A percentile compares a stretch with the other conserved stretches of the same genome.
phyloP scores from a whole-genome alignment of 2,797 vertebrate genomes.

The Pangasius djambal region DNA sequence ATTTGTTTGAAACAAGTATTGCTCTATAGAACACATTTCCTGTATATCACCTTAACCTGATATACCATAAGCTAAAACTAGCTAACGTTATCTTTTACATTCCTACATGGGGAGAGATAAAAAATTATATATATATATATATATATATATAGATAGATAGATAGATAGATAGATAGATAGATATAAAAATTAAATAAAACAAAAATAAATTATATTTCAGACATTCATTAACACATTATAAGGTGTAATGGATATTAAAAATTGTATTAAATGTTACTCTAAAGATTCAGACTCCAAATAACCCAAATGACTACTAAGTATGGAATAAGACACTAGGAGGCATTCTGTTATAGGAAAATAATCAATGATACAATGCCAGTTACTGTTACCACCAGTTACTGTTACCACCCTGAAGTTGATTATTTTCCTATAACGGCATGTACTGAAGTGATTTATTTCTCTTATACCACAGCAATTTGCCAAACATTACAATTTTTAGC shows the following conservation, averaged over 20 bases:
- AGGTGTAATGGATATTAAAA: neutral
- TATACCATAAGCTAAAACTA: too few relatives aligned
- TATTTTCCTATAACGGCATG: neutral
- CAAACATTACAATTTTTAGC: neutral
- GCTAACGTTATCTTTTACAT: neutral
- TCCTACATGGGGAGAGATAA: neutral
- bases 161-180: too few relatives aligned
- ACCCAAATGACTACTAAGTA: neutral
- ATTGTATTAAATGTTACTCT: neutral
- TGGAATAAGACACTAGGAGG: neutral
- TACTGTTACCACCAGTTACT: neutral
- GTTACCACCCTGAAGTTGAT: neutral
- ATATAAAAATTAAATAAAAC: neutral
- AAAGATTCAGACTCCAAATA: neutral
- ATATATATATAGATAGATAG: too few relatives aligned
- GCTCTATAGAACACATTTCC: neutral
- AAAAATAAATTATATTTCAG: neutral
- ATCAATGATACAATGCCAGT: neutral
- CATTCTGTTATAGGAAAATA: neutral
- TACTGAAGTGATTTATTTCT: neutral
- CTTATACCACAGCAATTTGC: neutral
- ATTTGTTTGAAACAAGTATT: neutral
- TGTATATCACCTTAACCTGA: neutral
- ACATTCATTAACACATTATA: neutral
- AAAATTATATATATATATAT: neutral